These are phyloP conservation scores for Patiria pectinifera DNA, from an alignment of 53 echinoderm and acorn worm genomes.

Conservation along the genomic window DNA sequence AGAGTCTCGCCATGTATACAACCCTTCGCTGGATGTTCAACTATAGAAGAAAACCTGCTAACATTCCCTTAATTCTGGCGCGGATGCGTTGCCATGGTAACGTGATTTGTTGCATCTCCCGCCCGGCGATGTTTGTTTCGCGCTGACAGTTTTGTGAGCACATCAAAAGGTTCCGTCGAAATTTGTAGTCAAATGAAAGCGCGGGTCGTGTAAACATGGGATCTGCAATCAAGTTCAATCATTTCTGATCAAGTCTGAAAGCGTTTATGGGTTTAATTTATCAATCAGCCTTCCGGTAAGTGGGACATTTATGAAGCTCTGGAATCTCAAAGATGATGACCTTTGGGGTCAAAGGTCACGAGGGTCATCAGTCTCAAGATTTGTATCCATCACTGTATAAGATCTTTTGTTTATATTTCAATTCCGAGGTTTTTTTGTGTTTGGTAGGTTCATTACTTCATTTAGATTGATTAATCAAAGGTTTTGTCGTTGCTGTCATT, in stretches of 20 bases:
- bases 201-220: slow-evolving; percentile 8
- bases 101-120: slow-evolving; percentile 41
- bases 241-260: slow-evolving; percentile 12
- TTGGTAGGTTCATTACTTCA: too few relatives aligned
- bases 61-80: neutral
- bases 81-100: slow-evolving; percentile 35
- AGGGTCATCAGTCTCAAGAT: neutral
- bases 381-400: neutral
- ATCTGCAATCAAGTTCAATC: neutral
- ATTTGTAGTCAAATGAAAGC: slow-evolving; percentile 8
- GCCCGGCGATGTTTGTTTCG: slow-evolving; percentile 8
- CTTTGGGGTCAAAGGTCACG: neutral
- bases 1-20: slow-evolving; percentile 26
- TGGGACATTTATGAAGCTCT: slow-evolving; percentile 19
- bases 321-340: neutral
- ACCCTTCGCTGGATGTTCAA: slow-evolving; percentile 31
- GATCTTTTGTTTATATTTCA: neutral
- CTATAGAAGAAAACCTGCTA: slow-evolving; percentile 5
- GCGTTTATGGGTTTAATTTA: neutral
- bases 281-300: neutral
- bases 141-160: slow-evolving; percentile 46
- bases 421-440: too few relatives aligned
- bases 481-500: too few relatives aligned
- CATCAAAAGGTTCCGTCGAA: slow-evolving; percentile 18
- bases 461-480: too few relatives aligned